Evolutionary conservation across 2,888 invertebrate species (phyloP).

Genomic region (Hypsopygia costalis): DNA sequence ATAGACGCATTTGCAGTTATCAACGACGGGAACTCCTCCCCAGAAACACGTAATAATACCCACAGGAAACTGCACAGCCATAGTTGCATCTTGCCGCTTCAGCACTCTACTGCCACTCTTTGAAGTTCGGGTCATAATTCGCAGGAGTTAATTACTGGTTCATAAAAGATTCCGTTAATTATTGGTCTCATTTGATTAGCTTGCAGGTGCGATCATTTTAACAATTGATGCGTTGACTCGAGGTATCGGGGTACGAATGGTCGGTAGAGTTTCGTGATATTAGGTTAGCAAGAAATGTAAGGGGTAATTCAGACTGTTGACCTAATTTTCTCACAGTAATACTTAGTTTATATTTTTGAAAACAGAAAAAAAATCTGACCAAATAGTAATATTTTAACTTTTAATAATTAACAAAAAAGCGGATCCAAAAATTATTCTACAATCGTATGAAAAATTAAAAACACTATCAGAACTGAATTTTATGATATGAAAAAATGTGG

Average conservation of each 20-base stretch:
- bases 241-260: slow-evolving; percentile 20
- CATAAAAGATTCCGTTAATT: slow-evolving; percentile 23
- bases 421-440: too few relatives aligned
- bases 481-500: too few relatives aligned
- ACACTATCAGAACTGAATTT: too few relatives aligned
- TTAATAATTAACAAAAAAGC: too few relatives aligned
- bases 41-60: slow-evolving; percentile 31
- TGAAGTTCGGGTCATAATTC: slow-evolving; percentile 55
- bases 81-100: slow-evolving; percentile 44
- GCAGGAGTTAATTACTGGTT: slow-evolving; percentile 25
- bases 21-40: slow-evolving; percentile 86
- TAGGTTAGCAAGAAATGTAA: slow-evolving; percentile 13
- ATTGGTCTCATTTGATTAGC: slow-evolving; percentile 13
- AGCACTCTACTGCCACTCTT: slow-evolving; percentile 23
- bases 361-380: too few relatives aligned
- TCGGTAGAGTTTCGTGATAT: slow-evolving; percentile 5
- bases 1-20: slow-evolving; percentile 87
- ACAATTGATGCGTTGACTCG: slow-evolving; percentile 42
- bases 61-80: slow-evolving; percentile 35
- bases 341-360: too few relatives aligned
- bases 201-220: slow-evolving; percentile 44
- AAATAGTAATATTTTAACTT: too few relatives aligned
- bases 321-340: neutral
- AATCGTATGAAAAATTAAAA: too few relatives aligned
- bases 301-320: slow-evolving; percentile 14